Conservation (phyloP, 2,797 vertebrate species). For the Champsocephalus esox region DNA sequence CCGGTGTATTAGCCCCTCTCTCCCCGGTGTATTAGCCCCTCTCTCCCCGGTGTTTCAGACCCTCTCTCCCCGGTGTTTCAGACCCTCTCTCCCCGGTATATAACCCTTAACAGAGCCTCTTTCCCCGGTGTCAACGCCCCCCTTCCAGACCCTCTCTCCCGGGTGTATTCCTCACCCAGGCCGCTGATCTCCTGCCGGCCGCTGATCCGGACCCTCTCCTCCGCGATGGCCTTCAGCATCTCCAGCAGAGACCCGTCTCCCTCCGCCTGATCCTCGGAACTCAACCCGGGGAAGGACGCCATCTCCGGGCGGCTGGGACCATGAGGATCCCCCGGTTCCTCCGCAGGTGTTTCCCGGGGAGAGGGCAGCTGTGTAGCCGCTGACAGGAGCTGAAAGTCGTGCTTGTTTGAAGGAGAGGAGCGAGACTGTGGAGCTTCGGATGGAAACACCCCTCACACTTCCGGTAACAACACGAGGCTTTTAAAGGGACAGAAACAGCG, state of each 20-base stretch:
- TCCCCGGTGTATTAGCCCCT: no score
- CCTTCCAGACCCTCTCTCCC: no score
- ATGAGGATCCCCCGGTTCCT: constrained; percentile 36
- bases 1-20: no score
- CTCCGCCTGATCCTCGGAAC: constrained; percentile 77
- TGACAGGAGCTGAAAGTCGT: constrained; percentile 30
- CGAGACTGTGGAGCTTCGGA: constrained; percentile 57
- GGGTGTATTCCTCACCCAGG: constrained; percentile 67
- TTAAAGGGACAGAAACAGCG: constrained; percentile 74
- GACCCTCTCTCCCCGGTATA: no score
- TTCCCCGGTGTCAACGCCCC: no score
- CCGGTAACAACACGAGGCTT: constrained; percentile 76
- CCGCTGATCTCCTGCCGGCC: constrained; percentile 84
- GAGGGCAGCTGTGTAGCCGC: neutral
- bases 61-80: no score
- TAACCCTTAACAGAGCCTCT: no score
- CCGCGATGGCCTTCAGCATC: constrained; percentile 87
- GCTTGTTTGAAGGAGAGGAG: constrained; percentile 21
- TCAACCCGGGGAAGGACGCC: constrained; percentile 84
- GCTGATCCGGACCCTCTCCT: constrained; percentile 84
- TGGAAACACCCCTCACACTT: constrained; percentile 85
- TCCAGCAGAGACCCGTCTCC: constrained; percentile 84
- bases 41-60: no score
- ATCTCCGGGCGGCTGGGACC: constrained; percentile 83
- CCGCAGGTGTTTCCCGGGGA: neutral